Evolutionary conservation across 2,797 vertebrate genomes (phyloP).

Genomic region (Xenops minutus): DNA sequence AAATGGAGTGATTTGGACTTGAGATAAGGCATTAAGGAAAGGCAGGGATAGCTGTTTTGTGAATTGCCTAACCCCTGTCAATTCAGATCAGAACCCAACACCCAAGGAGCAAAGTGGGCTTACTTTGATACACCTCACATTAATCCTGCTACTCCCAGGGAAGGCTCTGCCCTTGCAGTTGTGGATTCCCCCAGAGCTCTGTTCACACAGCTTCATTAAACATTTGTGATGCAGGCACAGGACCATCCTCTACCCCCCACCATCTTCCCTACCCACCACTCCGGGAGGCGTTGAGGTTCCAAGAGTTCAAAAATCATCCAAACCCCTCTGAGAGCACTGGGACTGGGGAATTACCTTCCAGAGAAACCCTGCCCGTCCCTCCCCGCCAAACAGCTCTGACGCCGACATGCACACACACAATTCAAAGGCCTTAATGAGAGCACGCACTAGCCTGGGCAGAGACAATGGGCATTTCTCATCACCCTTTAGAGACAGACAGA

Average conservation of each 20-base stretch:
- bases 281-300: not conserved
- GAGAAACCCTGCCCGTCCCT: not conserved
- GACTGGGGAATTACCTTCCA: not conserved
- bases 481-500: not conserved
- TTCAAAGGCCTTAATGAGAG: slow-evolving; percentile 51
- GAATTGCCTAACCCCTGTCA: not conserved
- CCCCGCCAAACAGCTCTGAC: not conserved
- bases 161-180: not conserved
- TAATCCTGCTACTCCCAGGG: not conserved
- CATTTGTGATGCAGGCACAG: accelerated
- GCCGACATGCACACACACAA: not conserved
- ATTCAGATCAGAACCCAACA: not conserved
- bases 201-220: not conserved
- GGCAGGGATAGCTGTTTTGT: not conserved
- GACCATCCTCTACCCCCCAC: accelerated
- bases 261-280: accelerated
- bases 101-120: not conserved
- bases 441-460: not conserved
- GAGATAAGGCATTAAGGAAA: not conserved
- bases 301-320: not conserved
- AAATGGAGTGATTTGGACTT: not conserved
- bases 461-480: slow-evolving; percentile 51
- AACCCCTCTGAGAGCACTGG: not conserved
- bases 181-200: not conserved
- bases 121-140: not conserved